Evolutionary conservation across 2,113 vertebrate genomes (phyloP).

Genomic region (Pontoporia blainvillei): DNA sequence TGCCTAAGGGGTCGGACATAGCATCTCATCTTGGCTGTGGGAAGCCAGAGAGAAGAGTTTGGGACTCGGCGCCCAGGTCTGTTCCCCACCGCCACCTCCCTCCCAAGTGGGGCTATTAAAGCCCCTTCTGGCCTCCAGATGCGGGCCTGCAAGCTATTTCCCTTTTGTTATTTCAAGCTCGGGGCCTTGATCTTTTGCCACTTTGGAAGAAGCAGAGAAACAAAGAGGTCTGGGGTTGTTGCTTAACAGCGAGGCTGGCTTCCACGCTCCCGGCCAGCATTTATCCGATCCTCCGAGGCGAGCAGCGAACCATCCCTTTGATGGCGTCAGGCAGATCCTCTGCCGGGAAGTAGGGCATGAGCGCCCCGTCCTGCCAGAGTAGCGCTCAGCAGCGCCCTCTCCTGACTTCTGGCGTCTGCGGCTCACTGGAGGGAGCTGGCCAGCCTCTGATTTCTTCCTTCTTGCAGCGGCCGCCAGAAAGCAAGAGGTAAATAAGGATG

Average conservation of each 20-base stretch:
- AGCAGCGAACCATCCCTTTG: neutral
- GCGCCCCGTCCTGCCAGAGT: neutral
- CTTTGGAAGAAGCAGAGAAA: conserved; percentile 35
- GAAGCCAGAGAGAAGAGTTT: neutral
- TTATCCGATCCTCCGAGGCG: neutral
- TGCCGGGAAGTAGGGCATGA: neutral
- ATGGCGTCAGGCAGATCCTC: neutral
- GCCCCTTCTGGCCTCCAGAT: conserved; percentile 82
- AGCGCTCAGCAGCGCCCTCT: neutral
- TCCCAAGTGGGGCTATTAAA: conserved; percentile 22
- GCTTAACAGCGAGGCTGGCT: neutral
- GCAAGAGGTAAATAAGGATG: neutral
- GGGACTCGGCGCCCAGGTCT: conserved; percentile 24
- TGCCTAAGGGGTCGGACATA: rapidly evolving
- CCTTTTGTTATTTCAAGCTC: conserved; percentile 71
- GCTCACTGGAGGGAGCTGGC: neutral
- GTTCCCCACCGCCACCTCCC: conserved; percentile 29
- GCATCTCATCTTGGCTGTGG: neutral
- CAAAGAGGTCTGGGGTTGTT: neutral
- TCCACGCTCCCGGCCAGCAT: neutral
- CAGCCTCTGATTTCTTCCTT: neutral
- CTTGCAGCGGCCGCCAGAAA: neutral
- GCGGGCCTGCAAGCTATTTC: conserved; percentile 74
- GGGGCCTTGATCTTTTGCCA: conserved; percentile 75
- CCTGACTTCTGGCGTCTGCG: neutral